Conservation (phyloP, 2,113 vertebrate genomes). For the Eolophus roseicapilla region DNA sequence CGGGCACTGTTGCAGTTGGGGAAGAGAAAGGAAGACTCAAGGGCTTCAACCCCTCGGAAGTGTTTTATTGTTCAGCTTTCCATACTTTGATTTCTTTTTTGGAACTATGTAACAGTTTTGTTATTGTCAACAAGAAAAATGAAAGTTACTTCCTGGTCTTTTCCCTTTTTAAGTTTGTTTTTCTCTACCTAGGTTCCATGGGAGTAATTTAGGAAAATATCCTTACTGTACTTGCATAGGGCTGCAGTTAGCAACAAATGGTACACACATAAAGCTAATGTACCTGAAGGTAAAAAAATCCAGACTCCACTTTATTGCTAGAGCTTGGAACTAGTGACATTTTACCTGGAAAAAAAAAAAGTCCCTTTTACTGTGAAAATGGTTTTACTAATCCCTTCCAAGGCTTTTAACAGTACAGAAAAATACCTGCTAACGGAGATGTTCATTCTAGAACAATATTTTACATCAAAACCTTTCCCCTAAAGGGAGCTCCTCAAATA, state of each 20-base stretch:
- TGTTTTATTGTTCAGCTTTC: background rate
- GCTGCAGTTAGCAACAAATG: background rate
- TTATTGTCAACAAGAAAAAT: conserved; percentile 22
- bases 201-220: background rate
- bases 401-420: background rate
- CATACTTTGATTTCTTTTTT: background rate
- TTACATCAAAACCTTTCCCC: background rate
- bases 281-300: background rate
- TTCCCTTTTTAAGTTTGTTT: background rate
- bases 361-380: background rate
- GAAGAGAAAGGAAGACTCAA: background rate
- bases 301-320: background rate
- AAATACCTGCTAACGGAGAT: background rate
- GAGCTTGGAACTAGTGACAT: background rate
- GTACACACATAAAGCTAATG: background rate
- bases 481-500: background rate
- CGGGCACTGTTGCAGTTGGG: rapidly evolving
- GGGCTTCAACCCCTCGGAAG: background rate
- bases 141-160: background rate
- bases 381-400: background rate
- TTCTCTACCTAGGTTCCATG: background rate
- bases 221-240: background rate
- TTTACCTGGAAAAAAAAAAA: background rate
- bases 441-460: background rate
- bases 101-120: background rate